Base-by-base conservation (phyloP, 2,888 invertebrate genomes). In the Vannuccia rotundouncinata region DNA sequence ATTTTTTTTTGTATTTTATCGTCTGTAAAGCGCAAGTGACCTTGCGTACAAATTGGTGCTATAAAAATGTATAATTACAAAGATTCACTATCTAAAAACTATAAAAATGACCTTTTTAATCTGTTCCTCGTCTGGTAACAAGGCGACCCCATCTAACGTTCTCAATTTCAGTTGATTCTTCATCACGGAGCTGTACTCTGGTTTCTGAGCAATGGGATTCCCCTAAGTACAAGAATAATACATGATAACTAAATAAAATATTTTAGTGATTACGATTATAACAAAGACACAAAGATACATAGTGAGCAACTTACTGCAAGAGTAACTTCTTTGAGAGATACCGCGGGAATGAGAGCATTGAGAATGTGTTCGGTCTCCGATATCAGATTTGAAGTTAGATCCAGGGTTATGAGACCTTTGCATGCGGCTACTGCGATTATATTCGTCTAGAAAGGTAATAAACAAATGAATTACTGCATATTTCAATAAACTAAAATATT, bases 381-480 rank as follows among this genome's bases (percentile, higher is more conserved):
- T 1, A 75, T 75, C 2, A 30, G 0, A 13, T 75, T 75, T 22
- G n/a, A 22, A 27, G 29, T 75, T 22, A 75, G 75, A 27, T 75
- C 75, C 28, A 75, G 1, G n/a, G 75, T 29, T 22, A 29, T 5
- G 2, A 75, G 10, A 22, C 29, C 75, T 27, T 75, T 75, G 75
- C 75, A 75, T 29, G 75, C 30, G 28, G 75, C n/a, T n/a, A 75
- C 29, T 1, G 25, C 28, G 75, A 30, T 75, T 22, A 75, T 75
- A 27, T 75, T 75, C 29, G 75, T 45, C 45, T 45, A 17, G 5
- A 45, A 78, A 17, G 75, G 13, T 5, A n/a, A n/a, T n/a, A n/a
- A n/a, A n/a, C n/a, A n/a, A n/a, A n/a, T n/a, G n/a, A n/a, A n/a
- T n/a, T n/a, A n/a, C n/a, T 74, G 5, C 5, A 22, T 74, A 78